A percentile compares a stretch with the other conserved stretches of the same genome.
phyloP scores from a whole-genome alignment of 2,888 invertebrate species.

The Drosophila birchii region DNA sequence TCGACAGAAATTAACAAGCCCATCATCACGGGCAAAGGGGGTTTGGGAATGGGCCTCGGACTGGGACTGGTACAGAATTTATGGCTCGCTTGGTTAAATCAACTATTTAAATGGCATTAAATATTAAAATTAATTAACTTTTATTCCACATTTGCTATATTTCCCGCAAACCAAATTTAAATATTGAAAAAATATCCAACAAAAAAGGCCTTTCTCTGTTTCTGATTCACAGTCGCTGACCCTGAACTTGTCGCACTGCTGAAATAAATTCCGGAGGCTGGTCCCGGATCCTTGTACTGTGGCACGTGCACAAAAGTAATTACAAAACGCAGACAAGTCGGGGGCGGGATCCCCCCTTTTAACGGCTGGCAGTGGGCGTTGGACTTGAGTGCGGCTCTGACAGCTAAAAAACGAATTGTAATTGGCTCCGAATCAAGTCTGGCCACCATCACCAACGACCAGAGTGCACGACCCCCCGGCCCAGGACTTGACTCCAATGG shows the following conservation, averaged over 20 bases:
- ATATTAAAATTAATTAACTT: conserved; percentile 44
- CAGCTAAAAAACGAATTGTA: conserved; percentile 69
- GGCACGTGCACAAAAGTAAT: conserved; percentile 77
- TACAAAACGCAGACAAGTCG: conserved; percentile 67
- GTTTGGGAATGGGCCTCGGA: neutral
- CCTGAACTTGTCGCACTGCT: conserved; percentile 59
- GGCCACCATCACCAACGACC: neutral
- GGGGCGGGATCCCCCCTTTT: conserved; percentile 35
- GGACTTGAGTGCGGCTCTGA: conserved; percentile 38
- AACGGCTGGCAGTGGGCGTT: conserved; percentile 37
- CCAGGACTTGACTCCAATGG: conserved; percentile 40
- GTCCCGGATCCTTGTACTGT: conserved; percentile 39
- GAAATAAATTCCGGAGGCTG: conserved; percentile 39
- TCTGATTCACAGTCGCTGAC: conserved; percentile 53
- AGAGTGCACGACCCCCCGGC: conserved; percentile 17
- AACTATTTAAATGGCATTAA: conserved; percentile 35
- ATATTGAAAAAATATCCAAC: conserved; percentile 24
- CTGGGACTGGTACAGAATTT: conserved; percentile 19
- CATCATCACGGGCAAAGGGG: conserved; percentile 27
- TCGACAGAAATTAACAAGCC: conserved; percentile 64
- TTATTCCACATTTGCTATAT: conserved; percentile 1
- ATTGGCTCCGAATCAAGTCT: conserved; percentile 51
- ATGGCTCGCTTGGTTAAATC: conserved; percentile 54
- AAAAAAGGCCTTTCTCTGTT: conserved; percentile 13
- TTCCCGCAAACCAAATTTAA: neutral